phyloP scores from a whole-genome alignment of 2,113 vertebrate genomes.

The Anolis carolinensis region DNA sequence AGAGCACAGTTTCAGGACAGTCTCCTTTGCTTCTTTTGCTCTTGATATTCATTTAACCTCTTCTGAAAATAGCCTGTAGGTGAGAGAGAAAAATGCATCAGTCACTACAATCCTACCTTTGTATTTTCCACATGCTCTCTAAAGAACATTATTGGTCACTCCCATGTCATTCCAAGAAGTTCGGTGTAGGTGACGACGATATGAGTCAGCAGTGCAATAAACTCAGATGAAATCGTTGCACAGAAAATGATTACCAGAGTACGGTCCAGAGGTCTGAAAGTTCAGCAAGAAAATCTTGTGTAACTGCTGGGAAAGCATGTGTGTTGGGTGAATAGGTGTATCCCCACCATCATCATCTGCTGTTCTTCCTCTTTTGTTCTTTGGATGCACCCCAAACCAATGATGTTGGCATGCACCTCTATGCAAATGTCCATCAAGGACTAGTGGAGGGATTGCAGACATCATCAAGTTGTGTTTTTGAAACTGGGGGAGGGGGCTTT shows the following conservation, averaged over 20 bases:
- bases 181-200: not conserved
- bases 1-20: conserved; percentile 70
- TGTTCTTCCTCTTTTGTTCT: too few relatives aligned
- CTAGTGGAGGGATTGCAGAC: too few relatives aligned
- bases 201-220: not conserved
- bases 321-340: too few relatives aligned
- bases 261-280: not conserved
- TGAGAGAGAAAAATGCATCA: conserved; percentile 22
- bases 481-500: not conserved
- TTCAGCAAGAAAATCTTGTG: not conserved
- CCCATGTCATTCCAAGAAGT: not conserved
- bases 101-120: not conserved
- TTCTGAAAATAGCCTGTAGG: conserved; percentile 80
- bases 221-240: not conserved
- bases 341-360: too few relatives aligned
- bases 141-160: not conserved
- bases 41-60: conserved; percentile 86
- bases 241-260: not conserved
- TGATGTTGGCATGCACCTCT: too few relatives aligned
- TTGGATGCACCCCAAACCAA: too few relatives aligned
- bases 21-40: conserved; percentile 80
- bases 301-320: too few relatives aligned
- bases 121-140: not conserved
- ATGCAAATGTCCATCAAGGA: too few relatives aligned
- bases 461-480: too few relatives aligned